A percentile compares a stretch with the other conserved stretches of the same genome.
Conservation (phyloP, 2,888 invertebrate species). For the Dexiosoma caninum region DNA sequence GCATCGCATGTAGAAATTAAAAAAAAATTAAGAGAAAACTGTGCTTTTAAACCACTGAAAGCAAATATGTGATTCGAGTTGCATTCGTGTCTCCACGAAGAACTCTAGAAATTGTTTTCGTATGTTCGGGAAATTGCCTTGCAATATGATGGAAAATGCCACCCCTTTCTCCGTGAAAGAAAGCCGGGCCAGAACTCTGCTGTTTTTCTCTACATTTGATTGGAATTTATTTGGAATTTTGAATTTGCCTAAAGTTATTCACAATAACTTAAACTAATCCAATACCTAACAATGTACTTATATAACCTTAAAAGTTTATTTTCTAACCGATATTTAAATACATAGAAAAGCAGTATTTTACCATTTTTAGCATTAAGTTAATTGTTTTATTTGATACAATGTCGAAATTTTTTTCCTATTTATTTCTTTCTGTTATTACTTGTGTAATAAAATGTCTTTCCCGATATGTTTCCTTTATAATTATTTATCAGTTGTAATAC, state of each 20-base stretch:
- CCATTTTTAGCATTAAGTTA: not conserved
- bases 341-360: not conserved
- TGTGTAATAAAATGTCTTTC: not conserved
- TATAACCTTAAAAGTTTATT: not conserved
- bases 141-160: no score
- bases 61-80: no score
- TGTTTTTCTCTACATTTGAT: no score
- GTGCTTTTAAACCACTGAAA: no score
- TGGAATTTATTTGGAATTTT: not conserved
- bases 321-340: not conserved
- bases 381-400: not conserved
- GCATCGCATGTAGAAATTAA: no score
- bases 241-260: slow-evolving; percentile 44
- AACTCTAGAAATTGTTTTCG: no score
- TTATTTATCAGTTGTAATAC: slow-evolving; percentile 22
- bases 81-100: no score
- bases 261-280: slow-evolving; percentile 38
- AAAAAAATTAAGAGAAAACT: no score
- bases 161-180: no score
- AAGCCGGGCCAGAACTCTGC: no score
- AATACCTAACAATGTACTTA: slow-evolving; percentile 1
- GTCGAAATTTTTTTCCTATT: not conserved
- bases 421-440: no score
- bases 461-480: not conserved
- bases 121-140: no score